A percentile compares a stretch with the other conserved stretches of the same genome.
Evolutionary conservation across 2,888 invertebrate genomes (phyloP).

Genomic region (Blastobasis adustella): DNA sequence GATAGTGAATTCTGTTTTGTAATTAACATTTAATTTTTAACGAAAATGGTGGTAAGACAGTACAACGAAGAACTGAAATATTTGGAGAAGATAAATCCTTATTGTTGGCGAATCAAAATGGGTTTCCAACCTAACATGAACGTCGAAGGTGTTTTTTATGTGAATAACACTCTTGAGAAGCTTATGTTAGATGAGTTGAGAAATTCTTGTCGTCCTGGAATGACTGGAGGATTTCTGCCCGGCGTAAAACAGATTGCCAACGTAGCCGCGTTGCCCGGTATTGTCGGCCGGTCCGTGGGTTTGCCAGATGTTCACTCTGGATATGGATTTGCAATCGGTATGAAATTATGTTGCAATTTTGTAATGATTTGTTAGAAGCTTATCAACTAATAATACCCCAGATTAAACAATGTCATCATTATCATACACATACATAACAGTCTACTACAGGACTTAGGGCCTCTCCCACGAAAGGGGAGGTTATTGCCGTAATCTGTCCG

Average conservation of each 20-base stretch:
- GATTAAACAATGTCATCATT: too few species aligned
- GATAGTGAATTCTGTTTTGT: neutral
- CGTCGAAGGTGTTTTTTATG: conserved; percentile 98
- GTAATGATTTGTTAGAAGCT: too few species aligned
- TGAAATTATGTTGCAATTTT: too few species aligned
- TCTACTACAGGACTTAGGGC: too few species aligned
- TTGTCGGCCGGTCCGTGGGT: conserved; percentile 94
- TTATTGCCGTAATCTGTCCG: too few species aligned
- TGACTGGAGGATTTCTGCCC: conserved; percentile 96
- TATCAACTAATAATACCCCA: too few species aligned
- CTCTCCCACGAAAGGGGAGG: too few species aligned
- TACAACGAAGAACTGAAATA: conserved; percentile 96
- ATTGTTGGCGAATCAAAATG: conserved; percentile 96
- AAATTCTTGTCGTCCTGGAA: conserved; percentile 91
- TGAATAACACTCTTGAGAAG: conserved; percentile 91
- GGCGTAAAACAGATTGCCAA: conserved; percentile 99
- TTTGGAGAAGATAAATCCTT: conserved; percentile 89
- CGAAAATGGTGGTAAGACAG: conserved; percentile 87
- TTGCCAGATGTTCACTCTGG: conserved; percentile 98
- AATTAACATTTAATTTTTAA: neutral
- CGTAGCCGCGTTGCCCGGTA: conserved; percentile 98
- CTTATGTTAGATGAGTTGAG: conserved; percentile 97
- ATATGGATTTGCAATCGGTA: conserved; percentile 99
- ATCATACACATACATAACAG: too few species aligned
- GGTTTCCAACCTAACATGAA: conserved; percentile 99